A percentile compares a stretch with the other conserved stretches of the same genome.
These are phyloP conservation scores for Tridacna gigas DNA, from an alignment of 2,888 invertebrate species.

Conservation along the genomic window DNA sequence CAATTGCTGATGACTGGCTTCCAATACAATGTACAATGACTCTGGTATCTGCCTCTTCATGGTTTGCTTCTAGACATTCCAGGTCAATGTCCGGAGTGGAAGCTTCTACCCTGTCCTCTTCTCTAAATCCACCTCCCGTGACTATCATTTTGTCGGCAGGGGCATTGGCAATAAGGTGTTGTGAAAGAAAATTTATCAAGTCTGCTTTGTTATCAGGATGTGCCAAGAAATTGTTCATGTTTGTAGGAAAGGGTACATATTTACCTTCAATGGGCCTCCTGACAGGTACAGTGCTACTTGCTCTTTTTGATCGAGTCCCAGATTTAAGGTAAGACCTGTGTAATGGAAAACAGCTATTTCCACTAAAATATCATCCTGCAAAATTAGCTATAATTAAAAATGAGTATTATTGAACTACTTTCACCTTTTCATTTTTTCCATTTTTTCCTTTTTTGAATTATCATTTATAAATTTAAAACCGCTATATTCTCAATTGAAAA, in stretches of 20 bases:
- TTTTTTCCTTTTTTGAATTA: no score
- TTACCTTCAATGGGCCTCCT: constrained; percentile 17
- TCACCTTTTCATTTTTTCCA: no score
- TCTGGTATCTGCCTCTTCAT: no score
- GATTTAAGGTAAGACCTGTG: no score
- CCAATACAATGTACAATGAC: constrained; percentile 1
- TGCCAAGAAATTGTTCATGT: constrained; percentile 8
- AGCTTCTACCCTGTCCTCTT: not conserved
- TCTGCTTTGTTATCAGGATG: constrained; percentile 21
- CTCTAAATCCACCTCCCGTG: not conserved
- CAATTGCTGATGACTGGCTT: not conserved
- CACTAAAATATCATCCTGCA: no score
- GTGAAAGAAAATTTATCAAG: constrained; percentile 5
- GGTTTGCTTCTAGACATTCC: not conserved
- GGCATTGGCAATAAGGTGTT: not conserved
- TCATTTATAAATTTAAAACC: no score
- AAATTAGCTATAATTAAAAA: no score
- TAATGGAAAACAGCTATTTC: no score
- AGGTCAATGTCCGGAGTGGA: not conserved
- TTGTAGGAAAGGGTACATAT: constrained; percentile 11
- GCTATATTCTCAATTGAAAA: no score
- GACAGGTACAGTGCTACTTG: not conserved
- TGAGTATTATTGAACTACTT: no score
- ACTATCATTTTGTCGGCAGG: not conserved
- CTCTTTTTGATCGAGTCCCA: not conserved